phyloP scores from a whole-genome alignment of 2,888 invertebrate genomes.

The Timema cristinae region DNA sequence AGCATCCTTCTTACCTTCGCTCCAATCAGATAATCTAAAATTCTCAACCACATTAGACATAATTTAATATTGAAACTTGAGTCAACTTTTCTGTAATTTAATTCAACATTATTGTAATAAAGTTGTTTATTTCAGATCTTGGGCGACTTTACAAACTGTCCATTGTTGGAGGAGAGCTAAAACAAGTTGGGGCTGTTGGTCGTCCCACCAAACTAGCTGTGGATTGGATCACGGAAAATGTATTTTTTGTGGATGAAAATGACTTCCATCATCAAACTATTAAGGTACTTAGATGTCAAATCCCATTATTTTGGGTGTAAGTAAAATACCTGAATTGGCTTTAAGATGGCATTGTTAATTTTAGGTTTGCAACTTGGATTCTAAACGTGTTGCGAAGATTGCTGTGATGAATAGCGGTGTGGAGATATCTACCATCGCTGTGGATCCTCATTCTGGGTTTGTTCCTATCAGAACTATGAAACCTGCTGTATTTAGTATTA shows the following conservation, averaged over 20 bases:
- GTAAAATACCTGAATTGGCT: not conserved
- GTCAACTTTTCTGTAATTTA: too few species aligned
- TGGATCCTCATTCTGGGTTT: constrained; percentile 53
- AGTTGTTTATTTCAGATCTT: too few species aligned
- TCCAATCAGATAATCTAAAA: too few species aligned
- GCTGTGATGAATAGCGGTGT: constrained; percentile 48
- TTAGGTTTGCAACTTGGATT: constrained; percentile 53
- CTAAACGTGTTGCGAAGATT: constrained; percentile 53
- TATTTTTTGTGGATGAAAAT: constrained; percentile 59
- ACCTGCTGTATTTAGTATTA: not conserved
- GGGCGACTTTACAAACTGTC: constrained; percentile 39
- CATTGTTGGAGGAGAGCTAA: constrained; percentile 42
- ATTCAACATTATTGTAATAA: too few species aligned
- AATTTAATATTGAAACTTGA: too few species aligned
- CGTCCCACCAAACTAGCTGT: constrained; percentile 57
- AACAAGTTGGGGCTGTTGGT: constrained; percentile 46
- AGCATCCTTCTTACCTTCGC: too few species aligned
- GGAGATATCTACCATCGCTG: constrained; percentile 55
- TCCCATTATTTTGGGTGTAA: not conserved
- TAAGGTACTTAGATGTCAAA: constrained; percentile 15
- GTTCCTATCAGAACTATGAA: constrained; percentile 6
- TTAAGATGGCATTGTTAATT: not conserved
- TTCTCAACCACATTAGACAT: too few species aligned
- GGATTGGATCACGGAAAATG: constrained; percentile 70
- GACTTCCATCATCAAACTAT: not conserved